Base-by-base conservation (phyloP, 1,140 invertebrate species). In the Elysia chlorotica region DNA sequence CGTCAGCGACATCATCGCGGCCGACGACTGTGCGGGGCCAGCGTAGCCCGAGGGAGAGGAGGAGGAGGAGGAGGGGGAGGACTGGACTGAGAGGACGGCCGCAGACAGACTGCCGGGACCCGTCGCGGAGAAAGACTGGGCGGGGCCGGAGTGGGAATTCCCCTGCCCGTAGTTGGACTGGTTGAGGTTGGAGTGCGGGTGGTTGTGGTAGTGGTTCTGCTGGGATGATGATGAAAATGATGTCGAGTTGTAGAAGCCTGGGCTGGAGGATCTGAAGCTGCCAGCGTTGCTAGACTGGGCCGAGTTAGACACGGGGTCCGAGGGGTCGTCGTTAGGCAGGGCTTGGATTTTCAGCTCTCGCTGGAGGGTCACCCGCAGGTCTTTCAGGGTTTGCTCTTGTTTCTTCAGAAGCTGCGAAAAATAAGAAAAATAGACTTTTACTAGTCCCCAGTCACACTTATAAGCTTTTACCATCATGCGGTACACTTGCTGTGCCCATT, bases 341-440 rank as follows among this genome's bases (percentile, higher is more conserved):
- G 83, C 74, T 63, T 85, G 83, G 23, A 91, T 89, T 80, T 92
- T 92, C 36, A 97, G 85, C 85, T 97, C 95, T 73, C 92, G 90
- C 83, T 96, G 95, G 53, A 97, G 87, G 0, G 94, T 96, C 85
- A 96, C 96, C 83, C 96, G 95, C 89, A 97, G 92, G 83, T 97
- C 95, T 3, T 91, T 90, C 81, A 96, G 87, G 72, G 94, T 90
- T 86, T 96, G 93, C 81, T 96, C 93, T 74, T 96, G 90, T 48
- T 93, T 92, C 88, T 95, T 94, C 77, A 96, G 93, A 87, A 92
- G 93, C 95, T 96, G 84, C 59, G 91, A n/a, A n/a, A n/a, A n/a
- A n/a, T n/a, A n/a, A n/a, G n/a, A n/a, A n/a, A n/a, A n/a, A n/a
- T n/a, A n/a, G n/a, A n/a, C n/a, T n/a, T n/a, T n/a, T n/a, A n/a